Evolutionary conservation across 2,888 invertebrate species (phyloP).

Genomic region (Phyllotreta striolata): DNA sequence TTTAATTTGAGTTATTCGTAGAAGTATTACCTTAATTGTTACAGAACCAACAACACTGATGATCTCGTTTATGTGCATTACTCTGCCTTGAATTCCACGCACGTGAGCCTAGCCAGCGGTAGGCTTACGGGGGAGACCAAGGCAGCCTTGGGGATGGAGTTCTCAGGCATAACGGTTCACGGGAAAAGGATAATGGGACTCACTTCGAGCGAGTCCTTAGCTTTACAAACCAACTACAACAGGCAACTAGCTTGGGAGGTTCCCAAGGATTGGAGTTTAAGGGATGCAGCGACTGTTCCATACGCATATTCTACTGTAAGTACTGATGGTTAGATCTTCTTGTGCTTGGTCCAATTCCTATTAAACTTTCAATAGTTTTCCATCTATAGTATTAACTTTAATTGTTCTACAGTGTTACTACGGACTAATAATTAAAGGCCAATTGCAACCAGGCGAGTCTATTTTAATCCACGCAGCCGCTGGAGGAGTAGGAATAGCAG

Average conservation of each 20-base stretch:
- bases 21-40: too few relatives aligned
- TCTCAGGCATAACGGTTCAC: slow-evolving; percentile 63
- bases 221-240: slow-evolving; percentile 61
- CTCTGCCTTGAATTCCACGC: slow-evolving; percentile 93
- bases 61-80: slow-evolving; percentile 68
- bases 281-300: slow-evolving; percentile 73
- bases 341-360: not conserved
- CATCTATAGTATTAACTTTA: too few relatives aligned
- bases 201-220: slow-evolving; percentile 55
- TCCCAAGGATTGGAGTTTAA: slow-evolving; percentile 68
- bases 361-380: too few relatives aligned
- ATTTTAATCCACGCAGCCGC: slow-evolving; percentile 61
- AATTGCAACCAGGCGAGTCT: slow-evolving; percentile 42
- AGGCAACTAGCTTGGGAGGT: slow-evolving; percentile 60
- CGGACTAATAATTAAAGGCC: slow-evolving; percentile 42
- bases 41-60: slow-evolving; percentile 24
- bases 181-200: slow-evolving; percentile 63
- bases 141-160: slow-evolving; percentile 89
- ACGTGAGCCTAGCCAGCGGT: slow-evolving; percentile 94
- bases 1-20: too few relatives aligned
- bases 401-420: slow-evolving; percentile 44
- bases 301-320: slow-evolving; percentile 68
- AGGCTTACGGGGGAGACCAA: slow-evolving; percentile 81
- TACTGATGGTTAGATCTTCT: not conserved
- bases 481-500: slow-evolving; percentile 92